Conservation (phyloP, 2,797 vertebrate species). For the Macropodus opercularis region DNA sequence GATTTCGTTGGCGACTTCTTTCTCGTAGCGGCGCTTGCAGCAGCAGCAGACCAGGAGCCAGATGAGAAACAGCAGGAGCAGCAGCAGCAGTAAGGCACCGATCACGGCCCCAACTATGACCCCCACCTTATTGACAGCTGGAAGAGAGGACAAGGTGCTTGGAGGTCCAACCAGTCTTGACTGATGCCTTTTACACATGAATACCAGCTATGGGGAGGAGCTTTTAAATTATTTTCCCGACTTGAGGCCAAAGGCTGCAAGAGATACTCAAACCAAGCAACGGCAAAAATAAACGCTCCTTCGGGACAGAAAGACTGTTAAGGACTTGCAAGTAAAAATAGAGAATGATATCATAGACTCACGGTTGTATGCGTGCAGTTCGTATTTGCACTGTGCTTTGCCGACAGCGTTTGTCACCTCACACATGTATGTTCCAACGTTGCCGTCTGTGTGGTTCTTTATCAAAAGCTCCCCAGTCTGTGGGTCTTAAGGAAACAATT, state of each 20-base stretch:
- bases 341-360: slow-evolving; percentile 58
- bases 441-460: slow-evolving; percentile 79
- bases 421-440: slow-evolving; percentile 86
- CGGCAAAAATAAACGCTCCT: slow-evolving; percentile 3
- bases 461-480: slow-evolving; percentile 85
- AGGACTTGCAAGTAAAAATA: slow-evolving; percentile 28
- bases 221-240: not conserved
- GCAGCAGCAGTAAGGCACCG: slow-evolving; percentile 85
- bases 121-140: slow-evolving; percentile 82
- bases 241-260: not conserved
- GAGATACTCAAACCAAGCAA: slow-evolving; percentile 18
- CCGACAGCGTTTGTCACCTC: slow-evolving; percentile 86
- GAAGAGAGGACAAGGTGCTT: slow-evolving; percentile 24
- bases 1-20: slow-evolving; percentile 86
- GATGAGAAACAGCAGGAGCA: slow-evolving; percentile 87
- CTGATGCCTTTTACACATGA: not conserved
- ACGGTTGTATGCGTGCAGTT: slow-evolving; percentile 80
- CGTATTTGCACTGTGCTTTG: slow-evolving; percentile 78
- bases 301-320: not conserved
- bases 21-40: slow-evolving; percentile 82
- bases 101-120: slow-evolving; percentile 89
- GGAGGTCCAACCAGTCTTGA: slow-evolving; percentile 27
- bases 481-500: slow-evolving; percentile 68
- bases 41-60: slow-evolving; percentile 89
- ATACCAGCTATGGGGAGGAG: slow-evolving; percentile 3